Percentiles rank a stretch among this genome's conserved stretches.
These are phyloP conservation scores for Colaptes auratus DNA, from an alignment of 2,113 vertebrate genomes.

Conservation along the genomic window DNA sequence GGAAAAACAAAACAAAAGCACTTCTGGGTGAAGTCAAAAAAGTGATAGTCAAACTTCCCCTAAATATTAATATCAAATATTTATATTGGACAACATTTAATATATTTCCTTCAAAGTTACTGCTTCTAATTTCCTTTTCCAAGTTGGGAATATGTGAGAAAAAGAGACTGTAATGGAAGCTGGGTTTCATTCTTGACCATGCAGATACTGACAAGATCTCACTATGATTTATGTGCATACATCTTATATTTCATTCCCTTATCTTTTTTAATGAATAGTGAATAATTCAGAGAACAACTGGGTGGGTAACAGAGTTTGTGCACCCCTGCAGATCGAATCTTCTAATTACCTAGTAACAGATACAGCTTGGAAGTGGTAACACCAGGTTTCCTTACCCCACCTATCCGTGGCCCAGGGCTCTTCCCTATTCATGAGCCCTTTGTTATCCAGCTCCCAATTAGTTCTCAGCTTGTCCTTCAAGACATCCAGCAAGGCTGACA, in stretches of 20 bases:
- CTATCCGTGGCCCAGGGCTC: background rate
- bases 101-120: background rate
- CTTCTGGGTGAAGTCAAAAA: background rate
- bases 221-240: slow-evolving; percentile 1
- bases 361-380: background rate
- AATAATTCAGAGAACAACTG: slow-evolving; percentile 22
- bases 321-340: background rate
- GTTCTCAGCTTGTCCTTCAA: slow-evolving; percentile 34
- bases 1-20: background rate
- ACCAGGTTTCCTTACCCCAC: background rate
- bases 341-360: slow-evolving; percentile 8
- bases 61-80: background rate
- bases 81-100: background rate
- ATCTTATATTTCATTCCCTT: slow-evolving; percentile 2
- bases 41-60: background rate
- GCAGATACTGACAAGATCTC: background rate
- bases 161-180: background rate
- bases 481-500: slow-evolving; percentile 20
- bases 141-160: background rate
- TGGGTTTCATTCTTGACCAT: background rate
- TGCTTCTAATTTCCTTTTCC: background rate
- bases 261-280: slow-evolving; percentile 14
- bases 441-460: background rate
- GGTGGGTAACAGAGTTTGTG: background rate
- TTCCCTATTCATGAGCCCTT: background rate